phyloP scores from a whole-genome alignment of 2,113 vertebrate genomes.

The Mobula hypostoma region DNA sequence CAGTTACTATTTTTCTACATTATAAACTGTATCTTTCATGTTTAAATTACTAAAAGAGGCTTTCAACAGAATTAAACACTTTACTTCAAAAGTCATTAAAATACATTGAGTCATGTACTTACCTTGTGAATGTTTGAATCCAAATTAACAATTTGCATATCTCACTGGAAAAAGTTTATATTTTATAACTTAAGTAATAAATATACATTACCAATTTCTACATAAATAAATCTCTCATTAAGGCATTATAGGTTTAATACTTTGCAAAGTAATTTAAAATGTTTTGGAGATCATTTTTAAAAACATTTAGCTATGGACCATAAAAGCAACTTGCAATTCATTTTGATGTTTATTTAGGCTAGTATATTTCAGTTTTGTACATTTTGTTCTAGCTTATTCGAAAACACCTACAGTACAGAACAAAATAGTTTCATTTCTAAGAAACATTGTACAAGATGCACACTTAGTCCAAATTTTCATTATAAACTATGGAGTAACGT shows the following conservation, averaged over 20 bases:
- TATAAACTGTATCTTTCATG: background rate
- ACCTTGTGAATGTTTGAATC: background rate
- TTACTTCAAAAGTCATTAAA: background rate
- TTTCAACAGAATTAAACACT: background rate
- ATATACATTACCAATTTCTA: background rate
- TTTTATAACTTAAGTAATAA: too few relatives aligned
- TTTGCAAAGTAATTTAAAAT: constrained; percentile 5
- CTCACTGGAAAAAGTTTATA: background rate
- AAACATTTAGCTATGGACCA: background rate
- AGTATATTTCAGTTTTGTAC: background rate
- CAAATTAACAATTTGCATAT: background rate
- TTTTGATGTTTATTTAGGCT: background rate
- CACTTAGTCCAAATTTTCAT: background rate
- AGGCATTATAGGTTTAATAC: background rate
- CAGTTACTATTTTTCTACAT: background rate
- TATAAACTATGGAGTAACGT: too few relatives aligned
- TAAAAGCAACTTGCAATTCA: background rate
- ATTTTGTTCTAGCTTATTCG: background rate
- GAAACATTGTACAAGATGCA: background rate
- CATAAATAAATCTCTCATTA: background rate
- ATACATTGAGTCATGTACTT: constrained; percentile 8
- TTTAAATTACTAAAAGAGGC: background rate
- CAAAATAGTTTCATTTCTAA: background rate
- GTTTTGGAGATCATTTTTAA: background rate
- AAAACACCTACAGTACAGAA: background rate